phyloP scores from a whole-genome alignment of 2,797 vertebrate species.

The Tinamus major region DNA sequence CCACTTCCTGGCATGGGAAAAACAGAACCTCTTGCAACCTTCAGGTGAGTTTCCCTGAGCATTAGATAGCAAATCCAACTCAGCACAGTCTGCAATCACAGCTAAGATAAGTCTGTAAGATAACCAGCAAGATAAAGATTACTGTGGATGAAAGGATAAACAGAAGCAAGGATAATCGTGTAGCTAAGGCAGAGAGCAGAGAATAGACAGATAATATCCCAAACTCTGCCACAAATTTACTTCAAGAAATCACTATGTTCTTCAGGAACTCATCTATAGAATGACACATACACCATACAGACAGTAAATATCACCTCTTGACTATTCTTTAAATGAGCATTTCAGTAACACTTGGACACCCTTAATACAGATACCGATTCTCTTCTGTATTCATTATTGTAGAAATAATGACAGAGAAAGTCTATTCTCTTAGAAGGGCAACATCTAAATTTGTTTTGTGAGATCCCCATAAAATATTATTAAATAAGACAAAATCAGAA shows the following conservation, averaged over 20 bases:
- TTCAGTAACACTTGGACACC: background rate
- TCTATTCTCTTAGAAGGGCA: background rate
- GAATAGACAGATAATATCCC: background rate
- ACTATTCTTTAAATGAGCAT: background rate
- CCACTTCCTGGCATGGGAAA: background rate
- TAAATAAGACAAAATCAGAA: background rate
- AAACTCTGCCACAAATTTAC: background rate
- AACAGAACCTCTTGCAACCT: background rate
- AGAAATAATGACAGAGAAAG: background rate
- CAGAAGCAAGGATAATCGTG: background rate
- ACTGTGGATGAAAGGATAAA: background rate
- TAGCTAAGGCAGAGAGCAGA: background rate
- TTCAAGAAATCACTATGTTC: background rate
- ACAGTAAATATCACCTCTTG: background rate
- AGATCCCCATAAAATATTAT: background rate
- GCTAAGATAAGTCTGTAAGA: background rate
- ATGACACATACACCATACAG: accelerated
- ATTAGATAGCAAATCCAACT: background rate
- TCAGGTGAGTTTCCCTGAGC: background rate
- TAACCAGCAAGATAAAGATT: background rate
- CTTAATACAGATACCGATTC: background rate
- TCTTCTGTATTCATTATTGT: background rate
- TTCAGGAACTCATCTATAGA: background rate
- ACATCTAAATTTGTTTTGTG: background rate
- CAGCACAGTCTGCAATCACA: background rate